Evolutionary conservation across 2,113 vertebrate genomes (phyloP), one percentile per base, ranked within the genome.

Genomic region (Suricata suricatta): DNA sequence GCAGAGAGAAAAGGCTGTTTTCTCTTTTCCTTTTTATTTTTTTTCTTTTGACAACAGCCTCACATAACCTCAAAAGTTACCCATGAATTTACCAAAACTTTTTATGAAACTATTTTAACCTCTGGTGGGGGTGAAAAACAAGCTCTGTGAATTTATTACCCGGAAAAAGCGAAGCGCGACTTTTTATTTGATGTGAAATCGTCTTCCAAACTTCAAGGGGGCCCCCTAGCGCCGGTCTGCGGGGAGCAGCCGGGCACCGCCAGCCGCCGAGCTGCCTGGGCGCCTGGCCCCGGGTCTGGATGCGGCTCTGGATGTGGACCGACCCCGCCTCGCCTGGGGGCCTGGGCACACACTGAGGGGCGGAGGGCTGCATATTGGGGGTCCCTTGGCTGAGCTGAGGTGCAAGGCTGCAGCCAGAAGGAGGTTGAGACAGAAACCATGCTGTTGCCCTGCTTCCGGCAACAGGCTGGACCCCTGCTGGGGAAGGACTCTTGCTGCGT

Each of bases 31-130:
- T 60, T 87, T 1, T 50, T 16, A 95, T 81, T 86, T 84, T 86
- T 84, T 96, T 17, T 86, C 74, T 84, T 50, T 50, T 91, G 64
- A 90, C 80, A 93, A 95, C 95, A 95, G 82, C 97, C 98, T 98
- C 95, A 96, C 66, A 98, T 98, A 97, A 98, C 97, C 98, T 98
- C 97, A 80, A 96, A 98, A 98, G 97, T 98, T 98, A 95, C 9
- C 97, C 92, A 93, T 97, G 97, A 98, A 96, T 97, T 97, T 95
- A 98, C 97, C 95, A 96, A 98, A 98, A 98, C 95, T 97, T 93
- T 97, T 96, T 93, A 96, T 98, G 93, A 98, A 98, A 98, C 95
- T 93, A 66, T 90, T 96, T 88, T 96, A 98, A 97, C 98, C 98
- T 97, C 97, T 95, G 90, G 92, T 97, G 96, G 95, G 96, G 96